phyloP scores from a whole-genome alignment of 2,797 vertebrate species.

The Nyctalus aviator region DNA sequence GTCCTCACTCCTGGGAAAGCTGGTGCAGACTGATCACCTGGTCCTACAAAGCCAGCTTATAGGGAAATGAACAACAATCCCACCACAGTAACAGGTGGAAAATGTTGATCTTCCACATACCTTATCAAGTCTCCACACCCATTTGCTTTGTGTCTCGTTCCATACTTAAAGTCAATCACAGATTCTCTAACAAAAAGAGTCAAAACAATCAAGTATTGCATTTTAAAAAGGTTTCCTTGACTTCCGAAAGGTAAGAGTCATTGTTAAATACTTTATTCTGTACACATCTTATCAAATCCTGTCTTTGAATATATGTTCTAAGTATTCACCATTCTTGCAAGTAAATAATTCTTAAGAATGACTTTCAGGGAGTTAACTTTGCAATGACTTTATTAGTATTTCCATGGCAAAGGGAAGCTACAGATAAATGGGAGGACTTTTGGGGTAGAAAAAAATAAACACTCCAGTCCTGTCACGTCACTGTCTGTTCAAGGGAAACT shows the following conservation, averaged over 20 bases:
- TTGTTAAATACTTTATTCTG: conserved; percentile 72
- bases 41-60: not conserved
- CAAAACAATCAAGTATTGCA: conserved; percentile 90
- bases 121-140: not conserved
- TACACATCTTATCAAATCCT: conserved; percentile 76
- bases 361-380: conserved; percentile 81
- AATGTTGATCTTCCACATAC: not conserved
- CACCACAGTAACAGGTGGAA: not conserved
- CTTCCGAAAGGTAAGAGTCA: conserved; percentile 87
- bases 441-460: conserved; percentile 82
- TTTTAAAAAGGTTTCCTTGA: conserved; percentile 86
- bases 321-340: conserved; percentile 79
- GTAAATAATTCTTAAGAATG: conserved; percentile 82
- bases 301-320: conserved; percentile 70
- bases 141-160: not conserved
- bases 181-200: conserved; percentile 47
- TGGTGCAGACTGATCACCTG: not conserved
- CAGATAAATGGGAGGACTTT: conserved; percentile 76
- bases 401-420: conserved; percentile 74
- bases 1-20: not conserved
- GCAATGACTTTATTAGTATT: conserved; percentile 79
- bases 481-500: conserved; percentile 83
- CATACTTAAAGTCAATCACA: conserved; percentile 10
- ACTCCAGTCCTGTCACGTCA: conserved; percentile 81
- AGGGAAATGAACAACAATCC: not conserved